phyloP scores from a whole-genome alignment of 2,113 vertebrate genomes.

The Crypturellus undulatus region DNA sequence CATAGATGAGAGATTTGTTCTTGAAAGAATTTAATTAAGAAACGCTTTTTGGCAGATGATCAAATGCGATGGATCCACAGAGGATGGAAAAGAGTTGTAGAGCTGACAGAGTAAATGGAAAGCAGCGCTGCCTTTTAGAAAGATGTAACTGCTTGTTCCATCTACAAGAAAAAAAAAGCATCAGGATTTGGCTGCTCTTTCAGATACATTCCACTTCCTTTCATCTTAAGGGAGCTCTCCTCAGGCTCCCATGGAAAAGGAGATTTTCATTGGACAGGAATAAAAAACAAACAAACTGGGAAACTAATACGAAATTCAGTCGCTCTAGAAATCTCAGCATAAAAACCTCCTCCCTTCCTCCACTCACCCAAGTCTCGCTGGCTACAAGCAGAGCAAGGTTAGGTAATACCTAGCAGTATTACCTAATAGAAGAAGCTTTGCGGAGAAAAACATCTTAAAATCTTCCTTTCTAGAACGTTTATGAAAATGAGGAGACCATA shows the following conservation, averaged over 20 bases:
- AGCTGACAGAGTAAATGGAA: neutral
- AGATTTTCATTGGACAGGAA: slow-evolving; percentile 12
- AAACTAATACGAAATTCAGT: slow-evolving; percentile 29
- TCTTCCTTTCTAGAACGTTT: neutral
- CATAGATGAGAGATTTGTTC: neutral
- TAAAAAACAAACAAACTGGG: slow-evolving; percentile 45
- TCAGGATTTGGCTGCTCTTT: slow-evolving; percentile 6
- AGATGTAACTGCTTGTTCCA: neutral
- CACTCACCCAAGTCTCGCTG: neutral
- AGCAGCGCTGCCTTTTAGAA: neutral
- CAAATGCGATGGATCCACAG: neutral
- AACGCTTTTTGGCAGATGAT: neutral
- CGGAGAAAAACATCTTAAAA: neutral
- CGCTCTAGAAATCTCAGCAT: slow-evolving; percentile 12
- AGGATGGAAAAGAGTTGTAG: neutral
- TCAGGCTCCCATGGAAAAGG: slow-evolving; percentile 33
- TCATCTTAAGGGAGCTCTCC: slow-evolving; percentile 15
- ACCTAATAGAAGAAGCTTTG: neutral
- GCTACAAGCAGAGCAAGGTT: neutral
- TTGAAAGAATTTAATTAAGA: neutral
- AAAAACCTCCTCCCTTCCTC: slow-evolving; percentile 3
- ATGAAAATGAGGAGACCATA: neutral
- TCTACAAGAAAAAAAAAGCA: slow-evolving; percentile 19
- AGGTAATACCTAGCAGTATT: neutral
- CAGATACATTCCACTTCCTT: slow-evolving; percentile 44